Conservation (phyloP, 2,113 vertebrate species). For the Pygoscelis adeliae region DNA sequence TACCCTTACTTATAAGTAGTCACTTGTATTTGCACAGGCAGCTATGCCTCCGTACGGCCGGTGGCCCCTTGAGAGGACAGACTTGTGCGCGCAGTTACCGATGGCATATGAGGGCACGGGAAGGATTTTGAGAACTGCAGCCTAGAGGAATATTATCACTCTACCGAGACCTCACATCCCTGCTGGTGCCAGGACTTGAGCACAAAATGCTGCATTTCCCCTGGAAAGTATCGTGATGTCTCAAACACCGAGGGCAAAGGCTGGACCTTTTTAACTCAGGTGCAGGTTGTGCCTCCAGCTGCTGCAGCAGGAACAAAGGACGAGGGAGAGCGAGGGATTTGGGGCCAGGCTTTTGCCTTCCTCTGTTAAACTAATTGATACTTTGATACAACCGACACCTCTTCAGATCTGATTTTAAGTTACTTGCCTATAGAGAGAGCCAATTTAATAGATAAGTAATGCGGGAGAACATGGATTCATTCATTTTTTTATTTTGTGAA, state of each 20-base stretch:
- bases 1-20: background rate
- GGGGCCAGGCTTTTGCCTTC: background rate
- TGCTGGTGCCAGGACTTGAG: background rate
- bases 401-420: background rate
- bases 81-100: background rate
- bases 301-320: background rate
- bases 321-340: background rate
- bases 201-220: background rate
- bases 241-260: background rate
- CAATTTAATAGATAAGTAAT: background rate
- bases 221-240: background rate
- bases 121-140: background rate
- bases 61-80: background rate
- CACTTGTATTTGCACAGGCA: background rate
- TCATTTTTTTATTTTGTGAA: background rate
- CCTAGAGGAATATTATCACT: background rate
- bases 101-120: too few species aligned
- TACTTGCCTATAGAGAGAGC: accelerated
- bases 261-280: background rate
- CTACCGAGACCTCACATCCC: background rate
- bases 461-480: background rate
- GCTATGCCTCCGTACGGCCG: background rate
- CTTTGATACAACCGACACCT: background rate
- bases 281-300: background rate
- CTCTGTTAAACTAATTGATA: background rate